Conservation (phyloP, 2,888 invertebrate genomes). For the Cyclophora punctaria region DNA sequence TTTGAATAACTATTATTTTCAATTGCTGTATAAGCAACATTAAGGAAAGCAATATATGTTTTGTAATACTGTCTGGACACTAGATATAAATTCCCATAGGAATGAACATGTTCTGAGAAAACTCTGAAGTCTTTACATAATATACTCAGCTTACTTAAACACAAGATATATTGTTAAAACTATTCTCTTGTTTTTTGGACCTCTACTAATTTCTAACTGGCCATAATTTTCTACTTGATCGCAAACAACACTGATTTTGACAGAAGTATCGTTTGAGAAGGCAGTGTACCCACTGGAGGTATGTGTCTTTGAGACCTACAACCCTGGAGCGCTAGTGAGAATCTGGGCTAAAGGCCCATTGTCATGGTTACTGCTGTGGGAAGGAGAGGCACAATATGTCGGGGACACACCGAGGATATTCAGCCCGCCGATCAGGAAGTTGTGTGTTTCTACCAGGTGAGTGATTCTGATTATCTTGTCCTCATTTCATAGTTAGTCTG, state of each 20-base stretch:
- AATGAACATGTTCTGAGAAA: too few relatives aligned
- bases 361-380: constrained; percentile 86
- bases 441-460: constrained; percentile 58
- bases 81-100: too few relatives aligned
- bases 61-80: too few relatives aligned
- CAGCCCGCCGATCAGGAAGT: constrained; percentile 79
- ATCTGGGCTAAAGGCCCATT: constrained; percentile 80
- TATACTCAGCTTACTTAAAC: too few relatives aligned
- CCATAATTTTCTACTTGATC: constrained; percentile 15
- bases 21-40: too few relatives aligned
- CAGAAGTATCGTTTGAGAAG: constrained; percentile 80
- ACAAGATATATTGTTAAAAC: too few relatives aligned
- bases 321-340: constrained; percentile 87
- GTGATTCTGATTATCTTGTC: constrained; percentile 4
- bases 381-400: constrained; percentile 78
- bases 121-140: too few relatives aligned
- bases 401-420: constrained; percentile 82
- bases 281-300: constrained; percentile 81
- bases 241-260: constrained; percentile 36
- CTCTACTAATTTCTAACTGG: too few relatives aligned
- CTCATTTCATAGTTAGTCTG: too few relatives aligned
- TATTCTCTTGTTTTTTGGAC: too few relatives aligned
- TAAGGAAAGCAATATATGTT: too few relatives aligned
- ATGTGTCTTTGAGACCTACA: constrained; percentile 88
- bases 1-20: too few relatives aligned